A percentile compares a stretch with the other conserved stretches of the same genome.
These are phyloP conservation scores for Bergia puertoricense DNA, from an alignment of 92 coral and sea anemone species.

Conservation along the genomic window DNA sequence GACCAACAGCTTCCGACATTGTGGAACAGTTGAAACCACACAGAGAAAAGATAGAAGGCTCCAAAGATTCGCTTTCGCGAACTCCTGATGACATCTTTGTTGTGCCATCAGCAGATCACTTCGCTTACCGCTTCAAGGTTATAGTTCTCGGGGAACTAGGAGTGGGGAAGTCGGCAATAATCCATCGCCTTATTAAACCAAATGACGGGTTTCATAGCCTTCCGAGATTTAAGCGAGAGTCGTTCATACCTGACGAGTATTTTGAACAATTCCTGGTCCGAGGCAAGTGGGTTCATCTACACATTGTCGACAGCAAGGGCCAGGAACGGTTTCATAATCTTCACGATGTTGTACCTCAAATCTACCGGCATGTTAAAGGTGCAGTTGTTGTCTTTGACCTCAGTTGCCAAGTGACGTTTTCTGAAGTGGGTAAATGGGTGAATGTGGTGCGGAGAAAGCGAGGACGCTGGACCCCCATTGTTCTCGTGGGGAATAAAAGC, in stretches of 20 bases:
- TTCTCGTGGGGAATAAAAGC: conserved; percentile 84
- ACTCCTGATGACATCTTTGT: background rate
- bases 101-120: background rate
- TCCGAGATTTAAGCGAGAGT: background rate
- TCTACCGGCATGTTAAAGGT: conserved; percentile 66
- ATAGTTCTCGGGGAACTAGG: conserved; percentile 69
- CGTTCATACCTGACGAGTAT: conserved; percentile 60
- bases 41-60: conserved; percentile 28
- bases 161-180: conserved; percentile 80
- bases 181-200: conserved; percentile 64
- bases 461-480: conserved; percentile 37
- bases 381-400: conserved; percentile 76
- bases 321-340: conserved; percentile 48
- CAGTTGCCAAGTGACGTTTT: conserved; percentile 48
- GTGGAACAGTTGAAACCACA: conserved; percentile 47
- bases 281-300: conserved; percentile 72
- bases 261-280: conserved; percentile 65
- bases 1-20: conserved; percentile 64
- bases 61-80: conserved; percentile 38
- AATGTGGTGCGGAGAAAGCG: conserved; percentile 54
- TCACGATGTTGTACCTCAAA: conserved; percentile 57
- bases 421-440: conserved; percentile 63
- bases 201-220: conserved; percentile 1
- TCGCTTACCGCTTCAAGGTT: conserved; percentile 75
- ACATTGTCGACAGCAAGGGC: conserved; percentile 78